Evolutionary conservation across 2,888 invertebrate species (phyloP).

Genomic region (Xanthia icteritia): DNA sequence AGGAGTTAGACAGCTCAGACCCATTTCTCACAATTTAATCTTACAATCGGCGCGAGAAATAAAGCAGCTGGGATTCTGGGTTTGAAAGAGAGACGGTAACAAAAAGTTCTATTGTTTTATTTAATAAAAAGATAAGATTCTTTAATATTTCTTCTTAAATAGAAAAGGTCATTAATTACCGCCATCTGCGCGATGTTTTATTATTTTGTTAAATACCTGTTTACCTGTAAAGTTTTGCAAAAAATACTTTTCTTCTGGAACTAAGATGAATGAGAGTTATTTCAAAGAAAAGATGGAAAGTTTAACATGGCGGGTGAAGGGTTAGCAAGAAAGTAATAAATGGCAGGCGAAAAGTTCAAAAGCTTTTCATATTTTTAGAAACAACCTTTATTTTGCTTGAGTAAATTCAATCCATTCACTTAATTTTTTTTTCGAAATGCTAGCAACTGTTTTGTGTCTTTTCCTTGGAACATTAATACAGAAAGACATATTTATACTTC

Average conservation of each 20-base stretch:
- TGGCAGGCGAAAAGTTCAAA: slow-evolving; percentile 7
- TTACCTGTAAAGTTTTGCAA: slow-evolving; percentile 10
- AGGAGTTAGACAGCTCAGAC: background rate
- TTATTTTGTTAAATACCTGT: slow-evolving; percentile 9
- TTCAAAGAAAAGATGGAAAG: slow-evolving; percentile 19
- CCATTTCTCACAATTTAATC: slow-evolving; percentile 35
- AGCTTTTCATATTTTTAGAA: slow-evolving; percentile 4
- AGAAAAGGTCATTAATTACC: slow-evolving; percentile 27
- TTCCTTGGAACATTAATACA: background rate
- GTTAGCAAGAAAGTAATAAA: slow-evolving; percentile 35
- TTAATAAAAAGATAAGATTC: slow-evolving; percentile 3
- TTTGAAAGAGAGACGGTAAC: slow-evolving; percentile 12
- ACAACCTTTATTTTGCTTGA: background rate
- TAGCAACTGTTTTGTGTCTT: background rate
- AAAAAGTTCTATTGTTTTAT: slow-evolving; percentile 39
- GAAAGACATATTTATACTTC: background rate
- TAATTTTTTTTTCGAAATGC: background rate
- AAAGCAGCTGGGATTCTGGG: slow-evolving; percentile 10
- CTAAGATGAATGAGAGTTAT: slow-evolving; percentile 40
- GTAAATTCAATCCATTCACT: background rate
- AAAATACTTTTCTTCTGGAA: slow-evolving; percentile 15
- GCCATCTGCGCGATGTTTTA: background rate
- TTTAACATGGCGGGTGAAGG: slow-evolving; percentile 21
- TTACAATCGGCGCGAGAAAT: slow-evolving; percentile 34
- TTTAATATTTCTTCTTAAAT: background rate